phyloP scores from a whole-genome alignment of 2,888 invertebrate species.

The Neoscelio sp. region DNA sequence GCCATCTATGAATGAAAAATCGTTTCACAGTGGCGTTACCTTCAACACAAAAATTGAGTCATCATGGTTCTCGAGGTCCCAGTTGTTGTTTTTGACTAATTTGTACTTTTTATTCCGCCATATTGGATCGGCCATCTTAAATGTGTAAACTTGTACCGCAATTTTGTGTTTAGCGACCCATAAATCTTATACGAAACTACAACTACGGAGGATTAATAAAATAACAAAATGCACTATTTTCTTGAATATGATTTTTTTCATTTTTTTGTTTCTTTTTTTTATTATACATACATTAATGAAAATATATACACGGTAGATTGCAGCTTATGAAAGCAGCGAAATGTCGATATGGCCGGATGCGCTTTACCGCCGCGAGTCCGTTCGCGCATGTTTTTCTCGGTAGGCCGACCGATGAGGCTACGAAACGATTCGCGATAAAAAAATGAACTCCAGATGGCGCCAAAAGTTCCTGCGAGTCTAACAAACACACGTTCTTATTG shows the following conservation, averaged over 20 bases:
- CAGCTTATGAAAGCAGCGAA: constrained; percentile 81
- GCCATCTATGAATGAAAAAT: too few relatives aligned
- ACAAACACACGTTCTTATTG: too few relatives aligned
- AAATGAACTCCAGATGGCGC: not conserved
- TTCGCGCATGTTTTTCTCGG: constrained; percentile 26
- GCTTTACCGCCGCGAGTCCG: constrained; percentile 57
- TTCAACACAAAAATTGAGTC: too few relatives aligned
- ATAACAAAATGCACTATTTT: constrained; percentile 18
- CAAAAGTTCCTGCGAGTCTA: constrained; percentile 10
- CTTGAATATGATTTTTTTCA: constrained; percentile 57
- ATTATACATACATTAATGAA: constrained; percentile 83
- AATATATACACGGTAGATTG: constrained; percentile 83
- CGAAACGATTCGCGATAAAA: constrained; percentile 4
- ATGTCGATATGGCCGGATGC: constrained; percentile 73
- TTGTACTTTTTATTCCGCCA: too few relatives aligned
- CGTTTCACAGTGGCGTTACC: too few relatives aligned
- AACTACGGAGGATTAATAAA: constrained; percentile 4
- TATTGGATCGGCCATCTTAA: too few relatives aligned
- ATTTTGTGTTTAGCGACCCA: too few relatives aligned
- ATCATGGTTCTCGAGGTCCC: too few relatives aligned
- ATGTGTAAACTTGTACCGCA: too few relatives aligned
- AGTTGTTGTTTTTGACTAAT: too few relatives aligned
- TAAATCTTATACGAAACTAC: too few relatives aligned
- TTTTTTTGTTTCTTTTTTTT: constrained; percentile 71
- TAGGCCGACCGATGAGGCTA: constrained; percentile 59